Percentiles rank a stretch among this genome's conserved stretches.
Conservation (phyloP, 2,797 vertebrate species). For the Eutrigla gurnardus region DNA sequence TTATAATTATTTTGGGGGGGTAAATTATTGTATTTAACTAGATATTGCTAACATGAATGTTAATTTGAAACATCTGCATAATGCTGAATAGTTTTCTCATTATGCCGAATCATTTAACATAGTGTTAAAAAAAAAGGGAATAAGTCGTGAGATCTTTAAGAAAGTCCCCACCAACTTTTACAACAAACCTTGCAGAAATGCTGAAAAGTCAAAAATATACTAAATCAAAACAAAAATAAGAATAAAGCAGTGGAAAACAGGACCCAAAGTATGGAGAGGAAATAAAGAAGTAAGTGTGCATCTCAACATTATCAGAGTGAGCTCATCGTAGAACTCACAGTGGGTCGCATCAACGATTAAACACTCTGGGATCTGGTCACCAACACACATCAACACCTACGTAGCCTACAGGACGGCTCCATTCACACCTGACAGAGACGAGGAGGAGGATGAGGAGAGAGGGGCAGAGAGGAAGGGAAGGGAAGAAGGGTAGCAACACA, state of each 20-base stretch:
- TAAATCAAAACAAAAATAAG: conserved; percentile 6
- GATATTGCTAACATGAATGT: not conserved
- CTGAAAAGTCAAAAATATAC: not conserved
- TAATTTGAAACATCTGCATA: not conserved
- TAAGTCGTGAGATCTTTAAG: not conserved
- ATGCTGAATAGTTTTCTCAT: not conserved
- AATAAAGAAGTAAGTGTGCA: conserved; percentile 25
- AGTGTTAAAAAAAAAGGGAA: not conserved
- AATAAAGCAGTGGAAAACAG: not conserved
- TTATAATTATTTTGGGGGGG: not conserved
- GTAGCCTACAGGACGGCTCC: conserved; percentile 65
- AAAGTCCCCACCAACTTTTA: not conserved
- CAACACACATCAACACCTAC: conserved; percentile 67
- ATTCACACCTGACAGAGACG: conserved; percentile 66
- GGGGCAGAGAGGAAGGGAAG: conserved; percentile 8
- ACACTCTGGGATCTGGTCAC: conserved; percentile 71
- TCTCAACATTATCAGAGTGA: conserved; percentile 28
- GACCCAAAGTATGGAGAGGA: not conserved
- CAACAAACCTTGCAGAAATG: too few species aligned
- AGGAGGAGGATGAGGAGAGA: conserved; percentile 37
- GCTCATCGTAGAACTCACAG: conserved; percentile 63
- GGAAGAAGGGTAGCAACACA: conserved; percentile 6
- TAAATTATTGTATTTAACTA: not conserved
- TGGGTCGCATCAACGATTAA: conserved; percentile 76
- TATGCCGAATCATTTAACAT: not conserved